Base-by-base conservation (phyloP, 2,113 vertebrate species). In the Campylomormyrus numenius region DNA sequence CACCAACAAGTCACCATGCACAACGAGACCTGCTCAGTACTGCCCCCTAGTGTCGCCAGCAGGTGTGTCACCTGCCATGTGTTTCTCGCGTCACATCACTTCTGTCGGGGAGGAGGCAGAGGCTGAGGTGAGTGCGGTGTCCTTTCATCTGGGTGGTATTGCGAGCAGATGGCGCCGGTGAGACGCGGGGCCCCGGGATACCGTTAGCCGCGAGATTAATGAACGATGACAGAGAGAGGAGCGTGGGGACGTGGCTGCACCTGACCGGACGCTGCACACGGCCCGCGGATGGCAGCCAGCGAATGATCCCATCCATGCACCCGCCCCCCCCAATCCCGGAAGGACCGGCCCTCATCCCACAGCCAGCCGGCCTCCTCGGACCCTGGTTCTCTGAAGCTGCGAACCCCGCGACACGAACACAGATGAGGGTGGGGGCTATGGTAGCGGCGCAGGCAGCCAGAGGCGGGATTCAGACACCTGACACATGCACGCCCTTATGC, bases 141-240 rank as follows among this genome's bases (percentile, higher is more conserved):
- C 77, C 58, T 83, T 48, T 86, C 46, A n/a, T 27, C 11, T 27
- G 45, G 24, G 84, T 27, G 45, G 46, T 31, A 87, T 8, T 56
- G 56, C 39, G 39, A 91, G 87, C 84, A 91, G 85, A 88, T 90
- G 92, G 88, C 5, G 62, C 80, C 70, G 80, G 84, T 49, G 27
- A 46, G 46, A 13, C 77, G 2, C 45, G 85, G 88, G 27, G 88
- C 83, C 49, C 39, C 10, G 35, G 86, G 56, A 87, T 45, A 31
- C 52, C 17, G 62, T 93, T 56, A 92, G 87, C 90, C 49, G 48
- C 56, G 91, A 49, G 58, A 85, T 85, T 87, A 91, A 90, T 91
- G 84, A 90, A 87, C 87, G 58, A 62, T 15, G 56, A 92, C 91
- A 91, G 35, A 50, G 48, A 27, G 70, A 35, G 39, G n/a, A 13